Percentiles rank a stretch among this genome's conserved stretches.
Evolutionary conservation across 2,113 vertebrate genomes (phyloP).

Genomic region (Anoplopoma fimbria): DNA sequence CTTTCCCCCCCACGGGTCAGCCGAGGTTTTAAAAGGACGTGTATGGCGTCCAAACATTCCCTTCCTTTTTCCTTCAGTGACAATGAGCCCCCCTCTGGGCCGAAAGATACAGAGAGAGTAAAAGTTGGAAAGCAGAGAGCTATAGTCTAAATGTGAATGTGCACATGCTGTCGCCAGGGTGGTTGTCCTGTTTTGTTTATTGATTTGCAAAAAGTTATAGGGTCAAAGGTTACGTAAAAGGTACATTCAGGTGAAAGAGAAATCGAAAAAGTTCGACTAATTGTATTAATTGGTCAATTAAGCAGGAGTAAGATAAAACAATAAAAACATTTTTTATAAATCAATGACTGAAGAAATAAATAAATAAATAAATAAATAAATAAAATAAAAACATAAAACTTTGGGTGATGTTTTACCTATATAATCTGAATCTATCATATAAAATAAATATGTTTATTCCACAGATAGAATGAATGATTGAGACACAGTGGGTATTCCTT

Average conservation of each 20-base stretch:
- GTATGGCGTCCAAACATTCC: slow-evolving; percentile 20
- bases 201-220: background rate
- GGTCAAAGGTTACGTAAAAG: background rate
- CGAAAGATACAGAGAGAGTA: background rate
- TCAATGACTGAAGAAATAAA: too few relatives aligned
- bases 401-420: background rate
- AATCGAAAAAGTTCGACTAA: too few relatives aligned
- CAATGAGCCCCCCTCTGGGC: slow-evolving; percentile 52
- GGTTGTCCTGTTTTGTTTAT: background rate
- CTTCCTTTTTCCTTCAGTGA: slow-evolving; percentile 45
- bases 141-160: background rate
- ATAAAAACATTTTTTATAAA: too few relatives aligned
- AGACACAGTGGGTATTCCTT: background rate
- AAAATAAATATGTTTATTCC: background rate
- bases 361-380: too few relatives aligned
- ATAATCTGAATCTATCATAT: background rate
- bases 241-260: background rate
- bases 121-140: background rate
- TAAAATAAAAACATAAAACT: too few relatives aligned
- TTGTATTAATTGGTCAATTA: background rate
- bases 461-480: background rate
- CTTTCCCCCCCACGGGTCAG: background rate
- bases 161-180: background rate
- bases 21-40: background rate
- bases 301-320: too few relatives aligned